Conservation (phyloP, 2,888 invertebrate species). For the Hydroisotoma schaefferi region DNA sequence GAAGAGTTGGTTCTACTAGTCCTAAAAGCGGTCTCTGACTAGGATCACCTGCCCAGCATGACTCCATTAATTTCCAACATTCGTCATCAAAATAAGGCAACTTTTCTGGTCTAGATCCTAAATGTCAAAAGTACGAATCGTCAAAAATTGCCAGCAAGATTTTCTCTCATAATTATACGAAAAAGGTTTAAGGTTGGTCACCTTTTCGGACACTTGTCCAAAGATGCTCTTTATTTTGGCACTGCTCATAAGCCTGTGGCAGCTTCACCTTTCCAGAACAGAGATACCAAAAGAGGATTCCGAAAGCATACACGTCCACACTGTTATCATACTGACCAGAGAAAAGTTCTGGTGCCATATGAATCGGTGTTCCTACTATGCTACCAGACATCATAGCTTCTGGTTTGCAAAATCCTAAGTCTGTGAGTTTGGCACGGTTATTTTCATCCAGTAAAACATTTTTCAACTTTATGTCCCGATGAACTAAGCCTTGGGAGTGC, state of each 20-base stretch:
- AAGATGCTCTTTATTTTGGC: conserved; percentile 78
- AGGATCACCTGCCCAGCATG: conserved; percentile 78
- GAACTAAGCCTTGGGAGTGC: conserved; percentile 81
- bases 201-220: conserved; percentile 81
- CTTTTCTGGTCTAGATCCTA: conserved; percentile 77
- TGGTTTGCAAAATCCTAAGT: conserved; percentile 85
- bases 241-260: conserved; percentile 75
- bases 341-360: conserved; percentile 86
- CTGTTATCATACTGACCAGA: conserved; percentile 74
- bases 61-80: conserved; percentile 79
- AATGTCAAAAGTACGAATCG: too few relatives aligned
- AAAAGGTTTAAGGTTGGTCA: conserved; percentile 51
- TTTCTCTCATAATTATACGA: neutral
- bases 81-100: conserved; percentile 69
- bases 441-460: conserved; percentile 74
- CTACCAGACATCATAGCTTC: conserved; percentile 88
- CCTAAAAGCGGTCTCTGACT: conserved; percentile 70
- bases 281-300: conserved; percentile 84
- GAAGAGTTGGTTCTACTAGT: conserved; percentile 67
- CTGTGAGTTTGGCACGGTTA: conserved; percentile 75
- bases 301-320: conserved; percentile 87
- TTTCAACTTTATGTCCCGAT: conserved; percentile 84
- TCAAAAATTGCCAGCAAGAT: neutral
- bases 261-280: conserved; percentile 73
- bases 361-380: conserved; percentile 81